A percentile compares a stretch with the other conserved stretches of the same genome.
These are phyloP conservation scores for Odobenus rosmarus DNA, from an alignment of 2,113 vertebrate species.

Conservation along the genomic window DNA sequence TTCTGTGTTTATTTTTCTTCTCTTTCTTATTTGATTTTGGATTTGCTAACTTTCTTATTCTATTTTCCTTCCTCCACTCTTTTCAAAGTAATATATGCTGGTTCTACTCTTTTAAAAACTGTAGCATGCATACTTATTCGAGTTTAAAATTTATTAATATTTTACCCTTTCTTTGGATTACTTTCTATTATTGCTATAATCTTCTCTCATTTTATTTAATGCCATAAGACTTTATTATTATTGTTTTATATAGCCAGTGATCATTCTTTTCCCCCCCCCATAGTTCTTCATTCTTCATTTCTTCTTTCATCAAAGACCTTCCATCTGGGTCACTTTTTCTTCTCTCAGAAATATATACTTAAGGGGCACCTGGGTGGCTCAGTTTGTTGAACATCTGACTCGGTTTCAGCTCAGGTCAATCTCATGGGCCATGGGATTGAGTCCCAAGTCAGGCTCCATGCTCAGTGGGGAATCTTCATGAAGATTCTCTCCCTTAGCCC, in stretches of 20 bases:
- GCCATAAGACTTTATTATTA: background rate
- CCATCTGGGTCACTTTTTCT: background rate
- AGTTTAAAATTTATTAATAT: constrained; percentile 11
- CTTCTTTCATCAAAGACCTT: background rate
- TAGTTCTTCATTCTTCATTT: background rate
- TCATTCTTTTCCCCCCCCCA: background rate
- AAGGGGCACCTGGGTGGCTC: background rate
- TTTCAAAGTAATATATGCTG: background rate
- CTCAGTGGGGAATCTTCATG: background rate
- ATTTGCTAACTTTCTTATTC: background rate
- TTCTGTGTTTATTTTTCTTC: background rate
- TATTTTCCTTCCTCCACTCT: background rate
- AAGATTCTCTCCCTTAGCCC: background rate
- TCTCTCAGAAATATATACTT: background rate
- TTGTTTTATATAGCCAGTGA: background rate
- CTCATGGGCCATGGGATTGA: background rate
- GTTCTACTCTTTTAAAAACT: background rate
- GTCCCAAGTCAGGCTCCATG: background rate
- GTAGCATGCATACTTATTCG: background rate
- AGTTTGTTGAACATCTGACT: background rate
- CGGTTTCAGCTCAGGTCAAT: background rate
- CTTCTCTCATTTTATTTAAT: constrained; percentile 12
- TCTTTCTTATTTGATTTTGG: constrained; percentile 16
- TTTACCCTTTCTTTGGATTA: background rate
- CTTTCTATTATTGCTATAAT: background rate